Evolutionary conservation across 2,888 invertebrate species (phyloP), one percentile per base, ranked within the genome.

Genomic region (Perithous albicinctus): DNA sequence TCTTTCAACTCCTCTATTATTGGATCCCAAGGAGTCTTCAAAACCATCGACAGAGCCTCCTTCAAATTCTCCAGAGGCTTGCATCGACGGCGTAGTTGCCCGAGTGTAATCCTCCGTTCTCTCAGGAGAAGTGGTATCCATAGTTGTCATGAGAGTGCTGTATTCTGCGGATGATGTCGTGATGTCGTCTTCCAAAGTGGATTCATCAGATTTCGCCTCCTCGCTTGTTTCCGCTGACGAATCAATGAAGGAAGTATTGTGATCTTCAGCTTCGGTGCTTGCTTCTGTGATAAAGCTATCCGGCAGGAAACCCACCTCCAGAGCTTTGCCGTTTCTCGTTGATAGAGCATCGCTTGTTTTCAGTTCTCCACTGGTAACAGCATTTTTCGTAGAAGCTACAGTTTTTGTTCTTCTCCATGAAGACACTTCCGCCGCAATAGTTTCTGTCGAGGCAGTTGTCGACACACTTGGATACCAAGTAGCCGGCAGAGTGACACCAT

Each of bases 51-150:
- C 43, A 8, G 26, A 72, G 66, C 18, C 64, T 59, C 15, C 32
- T 48, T 10, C 85, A 74, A 85, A 73, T 77, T 91, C 90, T 93
- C 48, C 26, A 32, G 78, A 46, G n/a, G 92, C 89, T 92, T 92
- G 23, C 82, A 85, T 85, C 82, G 86, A 85, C 83, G 85, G 84
- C 69, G 86, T 87, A 86, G 93, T 93, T 87, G 93, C 93, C 92
- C 94, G 93, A 56, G 93, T 93, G 92, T 93, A 94, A 87, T 92
- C 93, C 93, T 94, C 94, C 93, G 93, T 94, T 93, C 93, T 94
- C 93, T 93, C 93, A 93, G 93, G 93, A 89, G 94, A 93, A 91
- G 94, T 94, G 93, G 94, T 94, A 93, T 94, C 94, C 94, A 94
- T 94, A 83, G 93, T 93, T 38, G 83, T 84, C 84, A 85, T 85